A percentile compares a stretch with the other conserved stretches of the same genome.
Evolutionary conservation across 2,888 invertebrate genomes (phyloP).

Genomic region (Eustalomyia histrio): DNA sequence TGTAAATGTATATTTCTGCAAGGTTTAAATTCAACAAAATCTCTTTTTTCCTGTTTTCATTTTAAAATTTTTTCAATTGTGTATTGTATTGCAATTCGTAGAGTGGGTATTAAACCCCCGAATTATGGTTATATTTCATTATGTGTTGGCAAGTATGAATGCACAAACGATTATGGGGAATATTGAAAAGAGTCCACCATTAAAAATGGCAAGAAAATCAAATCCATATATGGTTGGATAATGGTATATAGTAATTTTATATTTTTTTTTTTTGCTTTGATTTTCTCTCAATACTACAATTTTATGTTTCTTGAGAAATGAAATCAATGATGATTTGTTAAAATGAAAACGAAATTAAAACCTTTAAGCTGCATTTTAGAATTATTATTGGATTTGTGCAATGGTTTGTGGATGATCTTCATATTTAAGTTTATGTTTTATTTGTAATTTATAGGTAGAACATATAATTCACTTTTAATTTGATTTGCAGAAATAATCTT

Average conservation of each 20-base stretch:
- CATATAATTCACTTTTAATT: too few species aligned
- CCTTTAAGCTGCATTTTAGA: slow-evolving; percentile 3
- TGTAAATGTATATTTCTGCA: slow-evolving; percentile 22
- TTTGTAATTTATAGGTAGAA: too few species aligned
- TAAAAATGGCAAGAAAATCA: not conserved
- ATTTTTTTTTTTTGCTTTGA: slow-evolving; percentile 44
- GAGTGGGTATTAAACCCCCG: slow-evolving; percentile 47
- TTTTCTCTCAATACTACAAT: not conserved
- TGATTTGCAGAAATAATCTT: too few species aligned
- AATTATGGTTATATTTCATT: slow-evolving; percentile 62
- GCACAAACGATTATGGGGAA: not conserved
- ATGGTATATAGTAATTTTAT: slow-evolving; percentile 48
- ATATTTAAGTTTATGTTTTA: too few species aligned
- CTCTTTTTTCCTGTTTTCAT: slow-evolving; percentile 18
- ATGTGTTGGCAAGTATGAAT: slow-evolving; percentile 12
- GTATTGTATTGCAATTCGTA: slow-evolving; percentile 19
- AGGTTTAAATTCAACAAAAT: slow-evolving; percentile 19
- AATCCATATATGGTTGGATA: slow-evolving; percentile 27
- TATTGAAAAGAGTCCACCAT: slow-evolving; percentile 45
- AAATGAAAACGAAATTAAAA: slow-evolving; percentile 23
- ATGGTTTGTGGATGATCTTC: too few species aligned
- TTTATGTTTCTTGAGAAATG: slow-evolving; percentile 9
- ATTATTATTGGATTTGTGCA: not conserved
- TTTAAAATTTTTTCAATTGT: not conserved
- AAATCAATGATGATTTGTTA: slow-evolving; percentile 50